These are phyloP conservation scores for Huso huso DNA, from an alignment of 2,797 vertebrate species.

Conservation along the genomic window DNA sequence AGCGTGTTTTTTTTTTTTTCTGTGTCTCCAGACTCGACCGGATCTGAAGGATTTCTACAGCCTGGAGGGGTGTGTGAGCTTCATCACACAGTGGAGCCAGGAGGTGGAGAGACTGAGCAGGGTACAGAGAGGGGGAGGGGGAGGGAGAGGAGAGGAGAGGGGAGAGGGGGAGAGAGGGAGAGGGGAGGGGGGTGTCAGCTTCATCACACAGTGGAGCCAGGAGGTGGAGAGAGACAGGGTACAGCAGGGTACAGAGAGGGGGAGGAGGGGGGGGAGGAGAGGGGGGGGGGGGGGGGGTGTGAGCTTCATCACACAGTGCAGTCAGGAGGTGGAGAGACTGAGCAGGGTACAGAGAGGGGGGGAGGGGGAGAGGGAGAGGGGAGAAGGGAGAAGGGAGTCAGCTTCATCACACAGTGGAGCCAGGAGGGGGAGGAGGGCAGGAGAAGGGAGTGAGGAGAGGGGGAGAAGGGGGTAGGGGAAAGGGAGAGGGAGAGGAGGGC, in stretches of 20 bases:
- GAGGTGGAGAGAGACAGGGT: conserved; percentile 61
- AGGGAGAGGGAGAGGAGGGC: conserved; percentile 20
- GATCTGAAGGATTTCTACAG: conserved; percentile 52
- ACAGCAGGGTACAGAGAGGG: too few relatives aligned
- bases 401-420: neutral
- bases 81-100: conserved; percentile 60
- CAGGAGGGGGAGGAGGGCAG: conserved; percentile 28
- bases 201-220: conserved; percentile 60
- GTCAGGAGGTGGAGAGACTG: conserved; percentile 13
- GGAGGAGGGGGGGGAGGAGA: too few relatives aligned
- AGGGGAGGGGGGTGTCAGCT: conserved; percentile 54
- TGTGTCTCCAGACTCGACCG: conserved; percentile 25
- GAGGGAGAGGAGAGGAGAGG: too few relatives aligned
- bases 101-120: conserved; percentile 61
- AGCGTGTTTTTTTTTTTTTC: too few relatives aligned
- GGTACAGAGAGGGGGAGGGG: conserved; percentile 32
- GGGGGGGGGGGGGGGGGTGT: neutral
- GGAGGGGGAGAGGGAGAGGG: conserved; percentile 17
- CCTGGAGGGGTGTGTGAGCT: conserved; percentile 59
- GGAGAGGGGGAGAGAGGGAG: too few relatives aligned
- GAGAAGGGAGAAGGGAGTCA: neutral
- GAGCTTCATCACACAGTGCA: conserved; percentile 9
- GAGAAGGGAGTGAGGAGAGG: too few relatives aligned
- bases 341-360: neutral
- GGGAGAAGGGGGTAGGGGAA: too few relatives aligned